Percentiles rank a stretch among this genome's conserved stretches.
Conservation (phyloP, 2,888 invertebrate species). For the Osmoderma eremita region DNA sequence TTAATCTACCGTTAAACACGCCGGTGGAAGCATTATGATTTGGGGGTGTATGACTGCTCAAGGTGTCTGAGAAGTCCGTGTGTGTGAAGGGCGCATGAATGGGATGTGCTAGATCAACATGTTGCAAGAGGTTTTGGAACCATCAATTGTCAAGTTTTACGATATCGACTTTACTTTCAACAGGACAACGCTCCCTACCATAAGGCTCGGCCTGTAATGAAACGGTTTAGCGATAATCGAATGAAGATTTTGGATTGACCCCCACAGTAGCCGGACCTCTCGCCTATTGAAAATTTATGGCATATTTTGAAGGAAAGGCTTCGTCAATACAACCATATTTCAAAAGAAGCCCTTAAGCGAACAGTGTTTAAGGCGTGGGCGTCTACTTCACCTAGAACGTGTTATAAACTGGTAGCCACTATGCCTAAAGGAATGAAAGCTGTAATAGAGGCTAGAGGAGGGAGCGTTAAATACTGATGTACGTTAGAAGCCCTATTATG, state of each 20-base stretch:
- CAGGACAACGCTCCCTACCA: conserved; percentile 28
- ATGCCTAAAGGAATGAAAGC: too few species aligned
- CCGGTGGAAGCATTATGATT: conserved; percentile 19
- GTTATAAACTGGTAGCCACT: too few species aligned
- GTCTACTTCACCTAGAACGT: too few species aligned
- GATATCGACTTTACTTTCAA: neutral
- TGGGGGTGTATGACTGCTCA: too few species aligned
- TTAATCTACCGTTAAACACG: conserved; percentile 1
- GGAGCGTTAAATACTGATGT: too few species aligned
- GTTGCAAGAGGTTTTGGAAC: neutral
- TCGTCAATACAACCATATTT: neutral
- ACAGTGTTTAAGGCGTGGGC: too few species aligned
- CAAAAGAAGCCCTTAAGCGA: too few species aligned
- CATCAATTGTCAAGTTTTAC: neutral
- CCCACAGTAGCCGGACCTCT: neutral
- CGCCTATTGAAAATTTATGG: neutral
- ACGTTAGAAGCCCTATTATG: too few species aligned
- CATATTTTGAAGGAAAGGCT: neutral
- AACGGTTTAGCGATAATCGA: neutral
- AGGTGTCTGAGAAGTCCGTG: conserved; percentile 2
- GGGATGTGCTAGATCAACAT: too few species aligned
- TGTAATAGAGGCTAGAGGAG: too few species aligned
- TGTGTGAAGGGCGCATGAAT: conserved; percentile 26
- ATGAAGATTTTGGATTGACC: neutral
- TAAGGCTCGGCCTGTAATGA: neutral